Conservation (phyloP, 2,888 invertebrate genomes). For the Blastobasis lacticolella region DNA sequence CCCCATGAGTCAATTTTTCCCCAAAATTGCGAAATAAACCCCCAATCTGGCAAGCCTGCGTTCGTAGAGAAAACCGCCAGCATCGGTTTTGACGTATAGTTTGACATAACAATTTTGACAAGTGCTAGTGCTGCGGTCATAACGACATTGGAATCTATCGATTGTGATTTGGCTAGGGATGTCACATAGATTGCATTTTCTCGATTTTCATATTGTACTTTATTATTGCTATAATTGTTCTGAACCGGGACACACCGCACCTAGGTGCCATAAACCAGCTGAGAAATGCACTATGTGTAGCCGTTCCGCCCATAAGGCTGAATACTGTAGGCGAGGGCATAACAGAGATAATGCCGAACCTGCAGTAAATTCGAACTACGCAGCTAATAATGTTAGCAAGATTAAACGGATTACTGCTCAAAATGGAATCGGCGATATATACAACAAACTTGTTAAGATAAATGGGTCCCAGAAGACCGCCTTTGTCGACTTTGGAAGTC, state of each 20-base stretch:
- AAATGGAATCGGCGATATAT: slow-evolving; percentile 1
- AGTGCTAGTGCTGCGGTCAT: no score
- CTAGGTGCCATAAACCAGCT: background rate
- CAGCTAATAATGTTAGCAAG: background rate
- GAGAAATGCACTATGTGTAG: background rate
- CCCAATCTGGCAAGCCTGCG: no score
- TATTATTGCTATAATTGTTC: background rate
- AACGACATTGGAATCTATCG: no score
- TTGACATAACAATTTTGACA: no score
- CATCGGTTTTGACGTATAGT: no score
- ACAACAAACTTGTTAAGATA: slow-evolving; percentile 3
- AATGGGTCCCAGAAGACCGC: slow-evolving; percentile 1
- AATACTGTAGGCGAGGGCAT: background rate
- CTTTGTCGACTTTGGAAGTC: slow-evolving; percentile 11
- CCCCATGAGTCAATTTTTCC: no score
- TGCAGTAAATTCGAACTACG: no score
- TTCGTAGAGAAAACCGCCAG: no score
- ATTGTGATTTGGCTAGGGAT: no score
- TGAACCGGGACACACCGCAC: background rate
- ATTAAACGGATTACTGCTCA: background rate
- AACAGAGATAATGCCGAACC: background rate
- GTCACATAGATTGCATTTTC: no score
- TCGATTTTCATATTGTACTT: no score
- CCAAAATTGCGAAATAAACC: no score
- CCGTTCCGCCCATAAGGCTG: background rate